These are phyloP conservation scores for Callospermophilus lateralis DNA, from an alignment of 2,113 vertebrate genomes.

Conservation along the genomic window DNA sequence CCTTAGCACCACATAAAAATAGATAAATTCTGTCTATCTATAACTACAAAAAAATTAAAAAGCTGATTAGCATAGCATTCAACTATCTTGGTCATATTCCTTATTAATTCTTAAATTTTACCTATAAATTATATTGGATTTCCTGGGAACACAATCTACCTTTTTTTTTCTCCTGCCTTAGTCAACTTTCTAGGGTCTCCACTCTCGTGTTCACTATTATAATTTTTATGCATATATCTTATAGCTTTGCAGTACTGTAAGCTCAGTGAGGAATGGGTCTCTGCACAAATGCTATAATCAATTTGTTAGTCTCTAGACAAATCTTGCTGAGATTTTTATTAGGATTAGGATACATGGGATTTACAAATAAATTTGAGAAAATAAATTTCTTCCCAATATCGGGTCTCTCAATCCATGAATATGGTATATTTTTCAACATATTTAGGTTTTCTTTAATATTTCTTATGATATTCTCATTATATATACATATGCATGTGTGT, in stretches of 20 bases:
- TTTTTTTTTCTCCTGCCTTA: not conserved
- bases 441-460: constrained; percentile 39
- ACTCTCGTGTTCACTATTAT: not conserved
- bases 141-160: not conserved
- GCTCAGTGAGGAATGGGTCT: not conserved
- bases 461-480: not conserved
- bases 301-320: not conserved
- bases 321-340: not conserved
- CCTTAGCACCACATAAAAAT: no score
- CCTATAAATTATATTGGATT: not conserved
- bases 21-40: no score
- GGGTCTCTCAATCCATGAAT: constrained; percentile 11
- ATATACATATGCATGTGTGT: not conserved
- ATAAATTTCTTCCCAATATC: not conserved
- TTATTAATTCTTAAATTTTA: not conserved
- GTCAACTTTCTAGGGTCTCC: not conserved
- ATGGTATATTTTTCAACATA: constrained; percentile 24
- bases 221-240: not conserved
- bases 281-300: not conserved
- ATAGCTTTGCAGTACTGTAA: not conserved
- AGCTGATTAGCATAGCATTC: not conserved
- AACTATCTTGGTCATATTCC: not conserved
- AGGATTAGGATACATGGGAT: not conserved
- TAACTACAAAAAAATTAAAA: not conserved
- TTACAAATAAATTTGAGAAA: not conserved